Evolutionary conservation across 2,888 invertebrate genomes (phyloP).

Genomic region (Dione vanillae): DNA sequence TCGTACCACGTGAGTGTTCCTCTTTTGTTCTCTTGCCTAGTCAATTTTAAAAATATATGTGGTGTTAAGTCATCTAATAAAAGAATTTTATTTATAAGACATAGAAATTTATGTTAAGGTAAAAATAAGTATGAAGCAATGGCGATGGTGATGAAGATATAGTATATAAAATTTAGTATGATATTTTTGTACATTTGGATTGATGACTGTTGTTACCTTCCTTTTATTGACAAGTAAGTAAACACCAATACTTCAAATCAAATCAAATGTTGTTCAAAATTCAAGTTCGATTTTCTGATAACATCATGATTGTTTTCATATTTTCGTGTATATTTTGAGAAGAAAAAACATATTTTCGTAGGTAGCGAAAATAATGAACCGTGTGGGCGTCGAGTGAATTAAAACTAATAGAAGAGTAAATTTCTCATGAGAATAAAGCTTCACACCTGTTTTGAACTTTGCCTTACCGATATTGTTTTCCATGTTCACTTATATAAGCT

Average conservation of each 20-base stretch:
- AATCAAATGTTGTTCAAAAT: too few relatives aligned
- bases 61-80: too few relatives aligned
- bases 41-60: neutral
- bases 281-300: constrained; percentile 14
- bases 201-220: too few relatives aligned
- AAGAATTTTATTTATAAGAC: too few relatives aligned
- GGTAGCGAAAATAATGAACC: constrained; percentile 75
- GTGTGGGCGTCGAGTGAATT: constrained; percentile 71
- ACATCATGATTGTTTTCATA: constrained; percentile 13
- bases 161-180: too few relatives aligned
- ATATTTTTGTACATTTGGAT: too few relatives aligned
- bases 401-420: constrained; percentile 84
- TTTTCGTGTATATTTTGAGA: constrained; percentile 26
- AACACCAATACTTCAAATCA: too few relatives aligned
- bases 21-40: neutral
- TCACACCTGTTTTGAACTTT: constrained; percentile 57
- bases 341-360: constrained; percentile 40
- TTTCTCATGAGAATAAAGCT: constrained; percentile 82
- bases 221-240: too few relatives aligned
- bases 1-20: neutral
- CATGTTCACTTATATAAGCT: constrained; percentile 48
- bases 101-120: too few relatives aligned
- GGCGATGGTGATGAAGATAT: too few relatives aligned
- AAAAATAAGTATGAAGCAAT: too few relatives aligned
- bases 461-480: constrained; percentile 60